A percentile compares a stretch with the other conserved stretches of the same genome.
Evolutionary conservation across 2,888 invertebrate genomes (phyloP).

Genomic region (Conops quadrifasciatus): DNA sequence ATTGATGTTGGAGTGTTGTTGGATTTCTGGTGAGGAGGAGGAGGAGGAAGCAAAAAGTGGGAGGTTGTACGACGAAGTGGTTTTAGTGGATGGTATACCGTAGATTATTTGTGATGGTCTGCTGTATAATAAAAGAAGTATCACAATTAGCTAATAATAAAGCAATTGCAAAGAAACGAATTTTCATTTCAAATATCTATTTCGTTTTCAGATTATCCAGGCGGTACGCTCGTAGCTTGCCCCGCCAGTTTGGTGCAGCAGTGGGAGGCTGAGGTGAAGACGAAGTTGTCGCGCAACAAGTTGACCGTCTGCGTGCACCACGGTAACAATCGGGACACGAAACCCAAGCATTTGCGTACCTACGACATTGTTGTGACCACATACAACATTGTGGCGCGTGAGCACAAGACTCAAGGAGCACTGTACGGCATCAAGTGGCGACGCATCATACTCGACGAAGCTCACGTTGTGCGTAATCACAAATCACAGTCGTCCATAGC

Average conservation of each 20-base stretch:
- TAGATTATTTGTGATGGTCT: too few relatives aligned
- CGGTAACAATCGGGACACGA: conserved; percentile 77
- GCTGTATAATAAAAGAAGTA: too few relatives aligned
- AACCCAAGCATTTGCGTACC: conserved; percentile 71
- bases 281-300: conserved; percentile 70
- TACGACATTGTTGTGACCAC: conserved; percentile 90
- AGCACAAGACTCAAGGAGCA: conserved; percentile 70
- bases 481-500: conserved; percentile 79
- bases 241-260: conserved; percentile 91
- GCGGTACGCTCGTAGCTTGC: conserved; percentile 88
- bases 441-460: conserved; percentile 91
- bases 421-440: conserved; percentile 81
- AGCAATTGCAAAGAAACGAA: too few relatives aligned
- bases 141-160: too few relatives aligned
- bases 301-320: conserved; percentile 80
- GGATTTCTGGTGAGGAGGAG: too few relatives aligned
- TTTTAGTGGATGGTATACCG: too few relatives aligned
- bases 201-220: conserved; percentile 66
- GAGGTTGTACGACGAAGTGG: too few relatives aligned
- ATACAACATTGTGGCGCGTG: conserved; percentile 77
- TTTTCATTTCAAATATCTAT: too few relatives aligned
- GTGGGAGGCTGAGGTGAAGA: conserved; percentile 83
- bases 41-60: too few relatives aligned
- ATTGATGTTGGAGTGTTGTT: too few relatives aligned
- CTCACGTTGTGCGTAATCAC: conserved; percentile 89